A percentile compares a stretch with the other conserved stretches of the same genome.
phyloP scores from a whole-genome alignment of 2,888 invertebrate genomes.

The Nemapogon koenigi region DNA sequence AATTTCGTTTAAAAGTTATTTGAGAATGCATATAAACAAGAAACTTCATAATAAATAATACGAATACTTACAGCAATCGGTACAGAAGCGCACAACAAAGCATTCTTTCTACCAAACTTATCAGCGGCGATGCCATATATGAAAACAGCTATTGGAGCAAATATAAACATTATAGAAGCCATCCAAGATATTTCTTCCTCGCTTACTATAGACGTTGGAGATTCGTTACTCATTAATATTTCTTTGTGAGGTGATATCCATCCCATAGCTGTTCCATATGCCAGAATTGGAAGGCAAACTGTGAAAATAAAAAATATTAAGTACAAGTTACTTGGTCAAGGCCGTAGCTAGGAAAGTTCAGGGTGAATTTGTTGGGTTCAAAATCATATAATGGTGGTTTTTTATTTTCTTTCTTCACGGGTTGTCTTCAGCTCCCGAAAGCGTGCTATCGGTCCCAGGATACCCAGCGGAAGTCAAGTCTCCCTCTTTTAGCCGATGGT shows the following conservation, averaged over 20 bases:
- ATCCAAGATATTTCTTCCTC: constrained; percentile 62
- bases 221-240: constrained; percentile 42
- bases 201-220: constrained; percentile 40
- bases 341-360: too few relatives aligned
- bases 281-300: constrained; percentile 62
- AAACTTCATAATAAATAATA: too few relatives aligned
- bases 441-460: too few relatives aligned
- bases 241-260: constrained; percentile 64
- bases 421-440: too few relatives aligned
- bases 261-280: constrained; percentile 61
- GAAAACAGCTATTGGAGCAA: constrained; percentile 61
- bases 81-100: constrained; percentile 38
- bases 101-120: constrained; percentile 55
- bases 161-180: constrained; percentile 64
- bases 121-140: constrained; percentile 58
- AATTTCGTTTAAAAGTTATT: too few relatives aligned
- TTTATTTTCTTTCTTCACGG: too few relatives aligned
- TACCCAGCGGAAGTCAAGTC: too few relatives aligned
- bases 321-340: too few relatives aligned
- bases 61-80: constrained; percentile 40
- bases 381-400: too few relatives aligned
- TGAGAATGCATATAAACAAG: neutral
- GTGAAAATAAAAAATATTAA: constrained; percentile 21
- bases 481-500: too few relatives aligned
- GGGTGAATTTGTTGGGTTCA: too few relatives aligned